Conservation (phyloP, 2,888 invertebrate genomes). For the Netelia inedita region DNA sequence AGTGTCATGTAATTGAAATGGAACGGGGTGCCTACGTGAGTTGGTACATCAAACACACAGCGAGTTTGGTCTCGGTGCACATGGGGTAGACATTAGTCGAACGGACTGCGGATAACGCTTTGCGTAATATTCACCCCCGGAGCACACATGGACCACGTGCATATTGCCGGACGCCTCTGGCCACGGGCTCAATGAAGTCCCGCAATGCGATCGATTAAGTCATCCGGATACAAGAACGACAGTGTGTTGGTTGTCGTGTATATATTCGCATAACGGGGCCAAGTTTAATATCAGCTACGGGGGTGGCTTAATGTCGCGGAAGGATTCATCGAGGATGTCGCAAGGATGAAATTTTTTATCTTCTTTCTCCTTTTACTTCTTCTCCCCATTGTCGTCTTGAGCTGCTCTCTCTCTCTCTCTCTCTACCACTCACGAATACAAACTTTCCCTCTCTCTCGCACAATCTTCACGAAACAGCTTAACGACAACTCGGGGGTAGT, state of each 20-base stretch:
- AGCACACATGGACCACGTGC: conserved; percentile 26
- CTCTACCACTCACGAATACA: background rate
- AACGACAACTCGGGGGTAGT: background rate
- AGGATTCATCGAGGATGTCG: conserved; percentile 39
- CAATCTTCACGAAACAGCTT: conserved; percentile 5
- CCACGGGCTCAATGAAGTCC: conserved; percentile 63
- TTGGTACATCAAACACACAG: conserved; percentile 36
- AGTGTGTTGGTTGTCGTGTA: conserved; percentile 17
- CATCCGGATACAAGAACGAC: conserved; percentile 31
- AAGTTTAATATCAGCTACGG: conserved; percentile 63
- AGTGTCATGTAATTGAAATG: conserved; percentile 39
- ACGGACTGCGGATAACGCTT: conserved; percentile 48
- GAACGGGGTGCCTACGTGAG: conserved; percentile 19
- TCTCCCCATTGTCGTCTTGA: background rate
- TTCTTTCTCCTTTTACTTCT: conserved; percentile 13
- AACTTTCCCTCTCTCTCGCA: background rate
- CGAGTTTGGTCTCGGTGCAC: conserved; percentile 20
- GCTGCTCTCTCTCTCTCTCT: background rate
- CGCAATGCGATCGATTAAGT: conserved; percentile 69
- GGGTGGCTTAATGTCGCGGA: conserved; percentile 69
- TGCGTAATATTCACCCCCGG: conserved; percentile 43
- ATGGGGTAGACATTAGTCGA: conserved; percentile 22
- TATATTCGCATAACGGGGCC: background rate
- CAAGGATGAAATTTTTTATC: conserved; percentile 58
- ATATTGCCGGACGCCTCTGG: conserved; percentile 45